Percentiles rank a stretch among this genome's conserved stretches.
Evolutionary conservation across 2,888 invertebrate species (phyloP).

Genomic region (Athalia circularis): DNA sequence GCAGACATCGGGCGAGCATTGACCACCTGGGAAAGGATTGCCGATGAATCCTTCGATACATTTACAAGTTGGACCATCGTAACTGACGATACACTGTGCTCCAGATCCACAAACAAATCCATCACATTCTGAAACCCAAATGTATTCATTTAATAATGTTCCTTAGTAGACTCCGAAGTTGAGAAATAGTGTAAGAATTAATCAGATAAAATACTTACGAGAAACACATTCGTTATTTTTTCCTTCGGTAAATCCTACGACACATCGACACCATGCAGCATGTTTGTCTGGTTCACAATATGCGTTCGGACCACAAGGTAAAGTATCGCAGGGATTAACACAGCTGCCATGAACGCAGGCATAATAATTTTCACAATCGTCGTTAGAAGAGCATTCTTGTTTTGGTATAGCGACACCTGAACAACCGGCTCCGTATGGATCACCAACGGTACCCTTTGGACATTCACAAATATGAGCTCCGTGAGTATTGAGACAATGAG

Average conservation of each 20-base stretch:
- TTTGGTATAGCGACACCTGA: conserved; percentile 77
- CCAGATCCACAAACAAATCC: conserved; percentile 87
- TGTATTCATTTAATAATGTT: conserved; percentile 10
- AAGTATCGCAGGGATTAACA: conserved; percentile 85
- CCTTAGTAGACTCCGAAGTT: background rate
- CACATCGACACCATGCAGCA: conserved; percentile 92
- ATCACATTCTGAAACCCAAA: conserved; percentile 80
- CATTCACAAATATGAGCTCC: conserved; percentile 92
- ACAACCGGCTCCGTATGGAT: conserved; percentile 91
- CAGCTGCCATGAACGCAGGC: conserved; percentile 88
- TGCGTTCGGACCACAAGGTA: conserved; percentile 89
- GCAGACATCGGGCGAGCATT: conserved; percentile 88
- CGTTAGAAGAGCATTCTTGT: conserved; percentile 82
- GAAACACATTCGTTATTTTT: conserved; percentile 89
- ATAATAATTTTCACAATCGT: conserved; percentile 88
- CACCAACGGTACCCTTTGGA: conserved; percentile 88
- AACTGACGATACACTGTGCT: conserved; percentile 90
- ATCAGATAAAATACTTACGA: conserved; percentile 76
- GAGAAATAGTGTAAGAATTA: background rate
- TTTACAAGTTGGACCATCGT: conserved; percentile 90
- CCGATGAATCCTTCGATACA: conserved; percentile 91
- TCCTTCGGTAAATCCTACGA: conserved; percentile 87
- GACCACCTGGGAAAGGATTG: conserved; percentile 94
- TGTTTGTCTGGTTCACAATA: conserved; percentile 92
- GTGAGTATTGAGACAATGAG: conserved; percentile 90